Evolutionary conservation across 2,113 vertebrate species (phyloP).

Genomic region (Notarius lentiginosus): DNA sequence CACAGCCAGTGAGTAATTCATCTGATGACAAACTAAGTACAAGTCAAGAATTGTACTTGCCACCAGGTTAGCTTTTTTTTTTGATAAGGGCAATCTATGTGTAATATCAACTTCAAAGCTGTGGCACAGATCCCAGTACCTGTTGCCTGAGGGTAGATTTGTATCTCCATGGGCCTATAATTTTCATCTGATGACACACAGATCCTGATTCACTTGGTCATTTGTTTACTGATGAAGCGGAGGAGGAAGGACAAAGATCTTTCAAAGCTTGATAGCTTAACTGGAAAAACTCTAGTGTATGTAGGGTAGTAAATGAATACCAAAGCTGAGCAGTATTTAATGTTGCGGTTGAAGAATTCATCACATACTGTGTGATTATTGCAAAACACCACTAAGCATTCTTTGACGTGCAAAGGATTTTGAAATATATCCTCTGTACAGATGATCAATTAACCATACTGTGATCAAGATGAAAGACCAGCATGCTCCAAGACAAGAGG

Average conservation of each 20-base stretch:
- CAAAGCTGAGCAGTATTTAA: neutral
- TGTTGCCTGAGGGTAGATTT: slow-evolving; percentile 50
- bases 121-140: slow-evolving; percentile 49
- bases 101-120: slow-evolving; percentile 55
- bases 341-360: neutral
- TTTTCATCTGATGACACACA: slow-evolving; percentile 24
- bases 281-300: neutral
- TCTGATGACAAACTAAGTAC: slow-evolving; percentile 49
- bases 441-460: slow-evolving; percentile 17
- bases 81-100: slow-evolving; percentile 45
- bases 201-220: neutral
- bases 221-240: slow-evolving; percentile 1
- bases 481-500: slow-evolving; percentile 19
- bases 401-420: slow-evolving; percentile 5
- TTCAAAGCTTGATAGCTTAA: neutral
- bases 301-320: neutral
- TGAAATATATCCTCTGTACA: slow-evolving; percentile 15
- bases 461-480: slow-evolving; percentile 20
- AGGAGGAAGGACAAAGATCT: neutral
- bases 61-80: slow-evolving; percentile 34
- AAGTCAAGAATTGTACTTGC: slow-evolving; percentile 29
- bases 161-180: slow-evolving; percentile 40
- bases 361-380: neutral
- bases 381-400: neutral
- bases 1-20: slow-evolving; percentile 47